These are phyloP conservation scores for Cebidichthys violaceus DNA, from an alignment of 2,113 vertebrate species.

Conservation along the genomic window DNA sequence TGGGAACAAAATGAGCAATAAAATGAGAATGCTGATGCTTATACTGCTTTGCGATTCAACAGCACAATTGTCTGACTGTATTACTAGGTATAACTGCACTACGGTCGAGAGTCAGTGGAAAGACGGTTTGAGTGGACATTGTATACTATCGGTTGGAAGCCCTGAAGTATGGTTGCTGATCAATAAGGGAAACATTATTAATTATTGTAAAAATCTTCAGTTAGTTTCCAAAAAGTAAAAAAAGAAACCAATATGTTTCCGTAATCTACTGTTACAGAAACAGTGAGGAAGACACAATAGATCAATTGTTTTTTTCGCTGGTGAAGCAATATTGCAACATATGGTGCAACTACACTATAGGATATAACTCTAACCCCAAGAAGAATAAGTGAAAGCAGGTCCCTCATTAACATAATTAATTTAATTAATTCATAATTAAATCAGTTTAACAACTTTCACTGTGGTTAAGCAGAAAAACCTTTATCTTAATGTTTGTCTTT, in stretches of 20 bases:
- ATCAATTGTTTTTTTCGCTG: neutral
- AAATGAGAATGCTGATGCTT: neutral
- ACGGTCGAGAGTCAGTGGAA: neutral
- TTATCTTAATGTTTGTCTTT: neutral
- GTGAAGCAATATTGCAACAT: neutral
- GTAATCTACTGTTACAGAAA: neutral
- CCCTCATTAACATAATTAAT: neutral
- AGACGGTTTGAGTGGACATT: neutral
- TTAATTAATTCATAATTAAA: too few relatives aligned
- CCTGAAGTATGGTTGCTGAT: neutral
- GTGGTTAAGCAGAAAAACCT: neutral
- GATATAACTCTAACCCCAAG: neutral
- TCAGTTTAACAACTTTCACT: neutral
- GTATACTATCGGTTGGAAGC: neutral
- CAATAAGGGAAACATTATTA: too few relatives aligned
- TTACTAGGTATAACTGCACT: neutral
- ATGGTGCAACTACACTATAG: neutral
- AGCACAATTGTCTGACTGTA: too few relatives aligned
- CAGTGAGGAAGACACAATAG: neutral
- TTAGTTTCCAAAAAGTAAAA: neutral
- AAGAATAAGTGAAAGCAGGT: slow-evolving; percentile 9
- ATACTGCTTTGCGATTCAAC: neutral
- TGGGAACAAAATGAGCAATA: slow-evolving; percentile 8
- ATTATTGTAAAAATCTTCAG: neutral
- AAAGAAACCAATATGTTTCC: neutral